Evolutionary conservation across 2,888 invertebrate genomes (phyloP).

Genomic region (Hypena proboscidalis): DNA sequence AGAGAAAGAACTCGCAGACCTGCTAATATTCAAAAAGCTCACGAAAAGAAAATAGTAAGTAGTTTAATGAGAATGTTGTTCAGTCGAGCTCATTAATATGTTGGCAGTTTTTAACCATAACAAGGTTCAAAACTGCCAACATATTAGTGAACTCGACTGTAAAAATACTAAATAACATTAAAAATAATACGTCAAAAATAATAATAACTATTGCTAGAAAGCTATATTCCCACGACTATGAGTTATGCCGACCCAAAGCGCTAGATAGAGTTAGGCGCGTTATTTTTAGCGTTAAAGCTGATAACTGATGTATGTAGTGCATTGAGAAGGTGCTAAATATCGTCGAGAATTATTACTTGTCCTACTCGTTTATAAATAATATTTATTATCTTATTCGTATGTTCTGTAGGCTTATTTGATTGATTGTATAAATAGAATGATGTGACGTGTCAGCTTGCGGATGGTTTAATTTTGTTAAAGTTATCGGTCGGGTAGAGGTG

Average conservation of each 20-base stretch:
- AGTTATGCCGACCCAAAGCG: slow-evolving; percentile 44
- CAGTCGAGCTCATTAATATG: too few species aligned
- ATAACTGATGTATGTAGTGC: slow-evolving; percentile 54
- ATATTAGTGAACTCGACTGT: too few species aligned
- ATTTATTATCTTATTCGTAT: neutral
- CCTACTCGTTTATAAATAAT: too few species aligned
- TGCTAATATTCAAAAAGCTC: too few species aligned
- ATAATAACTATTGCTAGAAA: slow-evolving; percentile 22
- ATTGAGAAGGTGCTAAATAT: slow-evolving; percentile 55
- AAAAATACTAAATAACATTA: too few species aligned
- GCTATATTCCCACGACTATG: slow-evolving; percentile 55
- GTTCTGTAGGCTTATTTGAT: neutral
- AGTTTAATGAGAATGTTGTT: too few species aligned
- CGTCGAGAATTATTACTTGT: slow-evolving; percentile 30
- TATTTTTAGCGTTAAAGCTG: slow-evolving; percentile 76
- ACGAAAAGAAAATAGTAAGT: too few species aligned
- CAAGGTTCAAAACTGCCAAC: too few species aligned
- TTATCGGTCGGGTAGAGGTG: slow-evolving; percentile 57
- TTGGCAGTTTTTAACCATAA: too few species aligned
- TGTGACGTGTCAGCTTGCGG: slow-evolving; percentile 1
- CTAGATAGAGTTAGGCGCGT: slow-evolving; percentile 54
- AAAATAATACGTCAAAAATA: too few species aligned
- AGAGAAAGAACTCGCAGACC: too few species aligned
- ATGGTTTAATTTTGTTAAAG: slow-evolving; percentile 43
- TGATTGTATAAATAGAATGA: neutral